A percentile compares a stretch with the other conserved stretches of the same genome.
These are phyloP conservation scores for Rhinoptilus africanus DNA, from an alignment of 2,113 vertebrate genomes.

Conservation along the genomic window DNA sequence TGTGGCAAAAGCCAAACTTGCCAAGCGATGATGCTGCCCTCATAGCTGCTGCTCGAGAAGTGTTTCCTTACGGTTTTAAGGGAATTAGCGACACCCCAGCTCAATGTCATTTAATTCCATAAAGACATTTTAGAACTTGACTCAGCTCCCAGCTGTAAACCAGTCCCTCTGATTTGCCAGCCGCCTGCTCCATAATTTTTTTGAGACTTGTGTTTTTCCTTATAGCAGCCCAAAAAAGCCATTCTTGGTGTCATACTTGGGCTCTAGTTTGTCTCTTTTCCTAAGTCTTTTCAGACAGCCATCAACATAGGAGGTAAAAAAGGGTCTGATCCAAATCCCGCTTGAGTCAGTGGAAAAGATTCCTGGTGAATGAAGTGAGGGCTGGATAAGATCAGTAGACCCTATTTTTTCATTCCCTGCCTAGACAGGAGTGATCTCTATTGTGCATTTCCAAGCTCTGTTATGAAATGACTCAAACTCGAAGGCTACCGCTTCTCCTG, in stretches of 20 bases:
- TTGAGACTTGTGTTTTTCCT: background rate
- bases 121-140: background rate
- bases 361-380: constrained; percentile 27
- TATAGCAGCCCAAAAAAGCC: background rate
- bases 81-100: constrained; percentile 4
- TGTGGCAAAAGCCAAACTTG: background rate
- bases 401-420: constrained; percentile 7
- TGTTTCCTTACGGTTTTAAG: constrained; percentile 15
- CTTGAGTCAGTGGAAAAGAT: constrained; percentile 40
- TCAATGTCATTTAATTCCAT: background rate
- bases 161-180: constrained; percentile 7
- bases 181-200: background rate
- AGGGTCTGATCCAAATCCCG: background rate
- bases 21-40: background rate
- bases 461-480: constrained; percentile 12
- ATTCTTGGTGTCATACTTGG: background rate
- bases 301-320: constrained; percentile 10
- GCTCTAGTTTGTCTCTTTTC: background rate
- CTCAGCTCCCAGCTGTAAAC: constrained; percentile 10
- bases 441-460: constrained; percentile 2
- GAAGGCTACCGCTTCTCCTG: background rate
- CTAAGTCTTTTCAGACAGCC: constrained; percentile 11
- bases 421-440: constrained; percentile 3
- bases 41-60: background rate
- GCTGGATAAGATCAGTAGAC: constrained; percentile 7